phyloP scores from a whole-genome alignment of 2,888 invertebrate genomes.

The Drosophila pseudotakahashii region DNA sequence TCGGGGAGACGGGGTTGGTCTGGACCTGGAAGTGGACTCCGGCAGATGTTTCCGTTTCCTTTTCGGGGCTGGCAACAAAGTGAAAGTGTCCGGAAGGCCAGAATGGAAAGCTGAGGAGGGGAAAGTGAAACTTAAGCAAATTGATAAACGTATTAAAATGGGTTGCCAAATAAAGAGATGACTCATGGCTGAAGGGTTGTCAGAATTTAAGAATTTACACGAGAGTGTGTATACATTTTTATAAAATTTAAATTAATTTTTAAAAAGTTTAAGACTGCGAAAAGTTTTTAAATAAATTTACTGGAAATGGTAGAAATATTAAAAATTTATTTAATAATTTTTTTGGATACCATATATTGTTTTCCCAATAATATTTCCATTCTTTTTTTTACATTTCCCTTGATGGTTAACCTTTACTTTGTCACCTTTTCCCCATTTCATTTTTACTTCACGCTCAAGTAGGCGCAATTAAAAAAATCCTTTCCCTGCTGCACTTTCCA shows the following conservation, averaged over 20 bases:
- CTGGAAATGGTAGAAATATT: too few species aligned
- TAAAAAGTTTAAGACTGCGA: too few species aligned
- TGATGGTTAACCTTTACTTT: background rate
- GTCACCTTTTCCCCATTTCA: constrained; percentile 26
- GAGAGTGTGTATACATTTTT: too few species aligned
- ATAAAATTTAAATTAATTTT: too few species aligned
- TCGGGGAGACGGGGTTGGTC: constrained; percentile 1
- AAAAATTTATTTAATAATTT: too few species aligned
- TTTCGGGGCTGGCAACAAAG: constrained; percentile 17
- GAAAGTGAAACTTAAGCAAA: constrained; percentile 11
- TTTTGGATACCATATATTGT: too few species aligned
- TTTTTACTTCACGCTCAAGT: constrained; percentile 62
- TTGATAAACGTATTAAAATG: constrained; percentile 19
- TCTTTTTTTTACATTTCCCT: background rate
- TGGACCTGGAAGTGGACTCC: constrained; percentile 28
- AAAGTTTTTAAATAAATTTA: too few species aligned
- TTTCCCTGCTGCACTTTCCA: constrained; percentile 20
- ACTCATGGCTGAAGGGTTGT: background rate
- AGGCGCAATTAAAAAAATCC: constrained; percentile 67
- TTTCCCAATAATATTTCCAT: too few species aligned
- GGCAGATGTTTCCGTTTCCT: constrained; percentile 61
- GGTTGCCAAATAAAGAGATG: background rate
- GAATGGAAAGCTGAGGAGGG: constrained; percentile 22
- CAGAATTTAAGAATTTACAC: background rate
- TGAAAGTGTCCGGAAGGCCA: constrained; percentile 43